Evolutionary conservation across 2,797 vertebrate species (phyloP), one percentile per base, ranked within the genome.

Genomic region (Avahi laniger): DNA sequence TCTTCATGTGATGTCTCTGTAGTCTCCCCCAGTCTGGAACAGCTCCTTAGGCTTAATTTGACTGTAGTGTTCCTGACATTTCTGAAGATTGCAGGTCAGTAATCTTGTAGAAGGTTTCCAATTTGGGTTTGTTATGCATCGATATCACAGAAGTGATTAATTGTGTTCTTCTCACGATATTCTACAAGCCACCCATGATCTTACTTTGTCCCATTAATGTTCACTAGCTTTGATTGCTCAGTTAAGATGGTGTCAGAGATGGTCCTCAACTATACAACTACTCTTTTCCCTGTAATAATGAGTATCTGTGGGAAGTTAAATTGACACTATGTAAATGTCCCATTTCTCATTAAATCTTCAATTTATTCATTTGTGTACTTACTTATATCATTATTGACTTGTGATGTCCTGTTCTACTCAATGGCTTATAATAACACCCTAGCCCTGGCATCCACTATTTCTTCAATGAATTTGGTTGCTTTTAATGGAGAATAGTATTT

Each of bases 341-440:
- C 30, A 46, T 75, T 79, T 10, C 33, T 84, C 48, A 57, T 59
- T 38, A 38, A n/a, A 54, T 26, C 52, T 93, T 57, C 30, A 9
- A 46, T 35, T 65, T 48, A 54, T 43, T 59, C 46, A 78, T 83
- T 90, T 92, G n/a, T 38, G 75, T 15, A 26, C 70, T 43, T 6
- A 43, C 41, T 69, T 83, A 63, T 83, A 11, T 38, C 18, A 75
- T 54, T 43, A 35, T 72, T 1, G 59, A 82, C 30, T 82, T 54
- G 67, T 54, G 33, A 14, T 59, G 63, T 91, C 85, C 69, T 80
- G 5, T 67, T 89, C 54, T 70, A 38, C 5, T 95, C n/a, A 59
- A 7, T 65, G n/a, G 17, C 28, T 85, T 76, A 76, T 70, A 57
- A 70, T 12, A 33, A 5, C 61, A 5, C 11, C 18, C 15, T n/a